These are phyloP conservation scores for Hypolimnas misippus DNA, from an alignment of 2,888 invertebrate species.

Conservation along the genomic window DNA sequence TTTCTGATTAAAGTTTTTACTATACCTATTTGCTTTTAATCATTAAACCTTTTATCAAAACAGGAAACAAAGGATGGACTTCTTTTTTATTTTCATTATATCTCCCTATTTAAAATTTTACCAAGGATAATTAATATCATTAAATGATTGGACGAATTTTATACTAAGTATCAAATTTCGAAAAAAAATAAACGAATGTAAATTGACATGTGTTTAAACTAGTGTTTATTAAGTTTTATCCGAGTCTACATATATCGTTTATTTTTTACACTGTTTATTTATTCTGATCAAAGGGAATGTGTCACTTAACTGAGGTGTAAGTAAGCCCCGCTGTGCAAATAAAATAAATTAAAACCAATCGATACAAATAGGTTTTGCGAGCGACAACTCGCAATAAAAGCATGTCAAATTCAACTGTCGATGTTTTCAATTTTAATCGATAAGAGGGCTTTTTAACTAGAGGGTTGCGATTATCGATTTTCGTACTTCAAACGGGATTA, in stretches of 20 bases:
- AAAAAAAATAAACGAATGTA: too few relatives aligned
- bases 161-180: too few relatives aligned
- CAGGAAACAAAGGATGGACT: too few relatives aligned
- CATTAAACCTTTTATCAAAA: too few relatives aligned
- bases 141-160: too few relatives aligned
- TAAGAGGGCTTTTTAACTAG: slow-evolving; percentile 55
- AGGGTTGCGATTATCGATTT: slow-evolving; percentile 51
- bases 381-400: slow-evolving; percentile 52
- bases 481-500: slow-evolving; percentile 66
- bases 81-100: too few relatives aligned
- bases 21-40: too few relatives aligned
- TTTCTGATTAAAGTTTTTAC: too few relatives aligned
- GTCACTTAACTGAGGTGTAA: slow-evolving; percentile 18
- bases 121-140: too few relatives aligned
- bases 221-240: neutral
- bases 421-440: slow-evolving; percentile 78
- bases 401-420: slow-evolving; percentile 69
- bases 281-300: slow-evolving; percentile 14
- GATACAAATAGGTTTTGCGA: slow-evolving; percentile 60
- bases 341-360: slow-evolving; percentile 51
- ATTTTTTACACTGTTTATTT: slow-evolving; percentile 6
- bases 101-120: too few relatives aligned
- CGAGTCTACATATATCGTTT: neutral
- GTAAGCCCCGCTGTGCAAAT: slow-evolving; percentile 21
- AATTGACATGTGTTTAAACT: slow-evolving; percentile 1